Base-by-base conservation (phyloP, 2,113 vertebrate genomes). In the Hypomesus transpacificus region DNA sequence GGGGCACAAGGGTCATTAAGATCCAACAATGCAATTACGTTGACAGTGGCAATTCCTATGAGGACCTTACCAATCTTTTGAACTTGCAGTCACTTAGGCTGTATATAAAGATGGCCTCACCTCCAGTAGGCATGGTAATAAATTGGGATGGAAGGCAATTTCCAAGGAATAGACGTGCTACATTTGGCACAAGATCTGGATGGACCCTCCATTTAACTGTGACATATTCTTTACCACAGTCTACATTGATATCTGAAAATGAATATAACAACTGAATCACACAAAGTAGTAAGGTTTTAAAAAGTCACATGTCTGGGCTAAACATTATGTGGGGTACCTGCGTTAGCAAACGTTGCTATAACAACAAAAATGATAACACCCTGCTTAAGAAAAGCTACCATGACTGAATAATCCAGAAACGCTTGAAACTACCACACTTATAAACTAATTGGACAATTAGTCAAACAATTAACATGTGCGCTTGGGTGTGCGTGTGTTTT, bases 101-200 rank as follows among this genome's bases (percentile, higher is more conserved):
- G 26, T 82, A 85, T 51, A 79, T 17, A 67, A 92, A 93, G 0
- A 58, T 2, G 0, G 71, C 86, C 1, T 79, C 69, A 0, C 82
- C 78, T 56, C 84, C 88, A 3, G 6, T 71, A 3, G 86, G 56
- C 1, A 79, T 17, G 9, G 59, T 18, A 0, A 46, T 46, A 3
- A 89, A 76, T 1, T 17, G 2, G 0, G 85, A 85, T 0, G 86
- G 61, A 66, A 76, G 74, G 63, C 90, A 93, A 67, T 13, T 89
- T 4, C 92, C 92, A 0, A 93, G 89, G 64, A 92, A 86, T 3
- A 92, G 69, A 1, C 87, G 86, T n/a, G 72, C 14, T 0, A 86
- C 86, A 7, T 80, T 3, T 0, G 74, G 79, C 31, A 78, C 72
- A 69, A 87, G 1, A 6, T 75, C 72, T 0, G 71, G 4, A 0